Evolutionary conservation across 2,888 invertebrate genomes (phyloP).

Genomic region (Dorcus parallelipipedus): DNA sequence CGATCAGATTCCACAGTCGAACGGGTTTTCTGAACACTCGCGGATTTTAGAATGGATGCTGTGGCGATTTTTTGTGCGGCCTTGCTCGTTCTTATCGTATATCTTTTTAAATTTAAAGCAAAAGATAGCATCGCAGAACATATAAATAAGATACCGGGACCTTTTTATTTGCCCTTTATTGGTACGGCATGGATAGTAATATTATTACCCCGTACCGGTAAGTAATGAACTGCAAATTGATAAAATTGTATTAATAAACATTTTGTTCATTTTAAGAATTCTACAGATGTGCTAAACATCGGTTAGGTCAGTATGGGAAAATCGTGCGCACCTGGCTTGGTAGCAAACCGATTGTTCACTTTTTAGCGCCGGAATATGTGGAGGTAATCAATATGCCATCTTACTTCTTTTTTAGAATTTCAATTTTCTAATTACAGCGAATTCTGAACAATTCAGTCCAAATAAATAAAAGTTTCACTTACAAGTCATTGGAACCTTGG

Average conservation of each 20-base stretch:
- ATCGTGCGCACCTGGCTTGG: constrained; percentile 32
- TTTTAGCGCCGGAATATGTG: constrained; percentile 31
- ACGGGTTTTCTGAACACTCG: too few species aligned
- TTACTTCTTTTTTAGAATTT: neutral
- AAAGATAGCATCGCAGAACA: neutral
- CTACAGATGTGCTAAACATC: neutral
- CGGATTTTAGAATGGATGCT: neutral
- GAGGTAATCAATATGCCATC: constrained; percentile 24
- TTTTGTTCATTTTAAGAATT: neutral
- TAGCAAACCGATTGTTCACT: constrained; percentile 25
- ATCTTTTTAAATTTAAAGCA: neutral
- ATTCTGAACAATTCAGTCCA: constrained; percentile 6
- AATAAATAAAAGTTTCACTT: constrained; percentile 3
- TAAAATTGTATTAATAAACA: too few species aligned
- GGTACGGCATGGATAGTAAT: constrained; percentile 3
- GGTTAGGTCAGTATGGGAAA: constrained; percentile 13
- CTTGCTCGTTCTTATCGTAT: neutral
- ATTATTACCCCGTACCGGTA: neutral
- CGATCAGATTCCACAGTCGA: too few species aligned
- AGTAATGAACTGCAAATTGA: neutral
- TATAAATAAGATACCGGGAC: neutral
- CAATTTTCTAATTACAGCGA: neutral
- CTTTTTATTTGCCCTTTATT: neutral
- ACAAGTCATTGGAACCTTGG: constrained; percentile 3
- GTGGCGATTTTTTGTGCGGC: neutral